Evolutionary conservation across 2,888 invertebrate genomes (phyloP), one percentile per base, ranked within the genome.

Genomic region (Brachycybe producta): DNA sequence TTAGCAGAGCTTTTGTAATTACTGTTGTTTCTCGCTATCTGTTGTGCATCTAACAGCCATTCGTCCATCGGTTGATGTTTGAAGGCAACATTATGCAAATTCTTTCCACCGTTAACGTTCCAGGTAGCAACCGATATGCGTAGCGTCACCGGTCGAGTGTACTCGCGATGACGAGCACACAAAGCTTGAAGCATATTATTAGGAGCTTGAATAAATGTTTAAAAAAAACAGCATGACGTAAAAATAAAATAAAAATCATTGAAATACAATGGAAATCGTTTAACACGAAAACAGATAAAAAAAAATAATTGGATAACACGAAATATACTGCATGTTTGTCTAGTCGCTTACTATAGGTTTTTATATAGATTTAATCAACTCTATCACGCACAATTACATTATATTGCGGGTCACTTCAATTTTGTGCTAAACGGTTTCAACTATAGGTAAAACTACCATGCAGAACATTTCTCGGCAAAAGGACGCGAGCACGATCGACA

Each of bases 31-130:
- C 55, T 44, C n/a, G 73, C 69, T 55, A 74, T 65, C 55, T 77
- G 75, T 49, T 80, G 81, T 39, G 85, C 82, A 67, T 94, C 92
- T 39, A 94, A 69, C 24, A 95, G 70, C 91, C 91, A 91, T 68
- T 90, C 87, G 13, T 84, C 76, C 32, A 91, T 68, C 1, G 86
- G 80, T 1, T 83, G 75, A 66, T 87, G 85, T 42, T 68, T 91
- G 92, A 65, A 88, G 90, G 87, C 95, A 49, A 98, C 82, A 67
- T 91, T 94, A 57, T 92, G 79, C 63, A 98, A 95, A 70, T 95
- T 94, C 69, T 94, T 95, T 2, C 98, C 98, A 35, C 98, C 98
- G 69, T 99, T 99, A 0, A 99, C 97, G 69, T 99, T 99, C 72
- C 97, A 99, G 1, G 98, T 99, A 15, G 92, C 97, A 48, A 91